These are phyloP conservation scores for Coremacera marginata DNA, from an alignment of 2,888 invertebrate species.

Conservation along the genomic window DNA sequence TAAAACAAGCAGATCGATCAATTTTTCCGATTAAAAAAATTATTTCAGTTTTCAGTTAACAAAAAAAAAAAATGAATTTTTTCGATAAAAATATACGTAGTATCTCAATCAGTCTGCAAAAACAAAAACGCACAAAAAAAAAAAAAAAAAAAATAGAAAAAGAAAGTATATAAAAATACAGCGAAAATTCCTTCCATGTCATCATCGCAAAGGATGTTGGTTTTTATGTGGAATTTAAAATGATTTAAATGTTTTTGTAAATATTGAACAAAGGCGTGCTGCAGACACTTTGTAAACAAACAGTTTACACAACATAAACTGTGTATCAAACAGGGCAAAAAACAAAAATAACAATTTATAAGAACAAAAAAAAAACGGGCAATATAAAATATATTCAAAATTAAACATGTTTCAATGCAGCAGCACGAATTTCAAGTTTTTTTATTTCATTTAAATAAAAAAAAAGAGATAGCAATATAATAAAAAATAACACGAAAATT, in stretches of 20 bases:
- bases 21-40: no score
- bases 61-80: no score
- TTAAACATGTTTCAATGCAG: neutral
- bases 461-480: neutral
- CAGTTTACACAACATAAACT: neutral
- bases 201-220: no score
- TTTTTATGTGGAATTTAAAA: neutral
- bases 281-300: slow-evolving; percentile 26
- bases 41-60: no score
- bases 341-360: neutral
- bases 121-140: no score
- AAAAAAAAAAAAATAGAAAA: neutral
- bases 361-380: neutral
- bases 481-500: neutral
- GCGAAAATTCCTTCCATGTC: neutral
- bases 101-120: no score
- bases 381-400: neutral
- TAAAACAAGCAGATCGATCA: no score
- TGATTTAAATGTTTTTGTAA: slow-evolving; percentile 25
- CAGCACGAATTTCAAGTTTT: neutral
- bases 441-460: neutral
- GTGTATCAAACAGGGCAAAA: neutral
- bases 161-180: neutral
- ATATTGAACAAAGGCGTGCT: slow-evolving; percentile 21
- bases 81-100: no score